Conservation (phyloP, 2,797 vertebrate species). For the Rostrhamus sociabilis region DNA sequence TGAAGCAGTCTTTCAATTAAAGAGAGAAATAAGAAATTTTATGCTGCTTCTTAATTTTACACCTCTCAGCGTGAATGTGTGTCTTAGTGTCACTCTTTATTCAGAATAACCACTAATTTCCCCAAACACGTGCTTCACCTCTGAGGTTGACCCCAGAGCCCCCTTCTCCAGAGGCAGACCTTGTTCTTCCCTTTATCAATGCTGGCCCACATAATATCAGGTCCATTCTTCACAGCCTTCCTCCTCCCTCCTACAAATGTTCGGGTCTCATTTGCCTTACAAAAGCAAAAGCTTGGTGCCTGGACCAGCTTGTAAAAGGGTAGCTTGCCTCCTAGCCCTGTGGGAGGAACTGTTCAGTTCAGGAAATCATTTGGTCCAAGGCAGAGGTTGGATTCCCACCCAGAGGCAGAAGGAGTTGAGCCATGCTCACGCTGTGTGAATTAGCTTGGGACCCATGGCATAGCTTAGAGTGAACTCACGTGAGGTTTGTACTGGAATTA, state of each 20-base stretch:
- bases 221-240: background rate
- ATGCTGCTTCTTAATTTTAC: background rate
- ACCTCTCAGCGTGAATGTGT: background rate
- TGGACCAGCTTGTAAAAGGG: background rate
- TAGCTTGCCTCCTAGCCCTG: fast-evolving
- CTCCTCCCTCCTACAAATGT: background rate
- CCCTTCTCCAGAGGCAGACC: background rate
- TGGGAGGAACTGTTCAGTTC: background rate
- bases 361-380: background rate
- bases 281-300: background rate
- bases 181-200: background rate
- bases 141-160: background rate
- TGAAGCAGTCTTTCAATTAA: background rate
- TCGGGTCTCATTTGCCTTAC: background rate
- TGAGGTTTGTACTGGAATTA: background rate
- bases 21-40: background rate
- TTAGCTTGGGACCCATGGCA: background rate
- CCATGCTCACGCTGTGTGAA: fast-evolving
- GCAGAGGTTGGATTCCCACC: background rate
- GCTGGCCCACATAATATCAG: background rate
- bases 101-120: background rate
- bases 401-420: background rate
- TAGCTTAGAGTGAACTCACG: background rate
- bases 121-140: background rate
- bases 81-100: background rate